phyloP scores from a whole-genome alignment of 2,888 invertebrate species.

The Dicyrtoma fusca region DNA sequence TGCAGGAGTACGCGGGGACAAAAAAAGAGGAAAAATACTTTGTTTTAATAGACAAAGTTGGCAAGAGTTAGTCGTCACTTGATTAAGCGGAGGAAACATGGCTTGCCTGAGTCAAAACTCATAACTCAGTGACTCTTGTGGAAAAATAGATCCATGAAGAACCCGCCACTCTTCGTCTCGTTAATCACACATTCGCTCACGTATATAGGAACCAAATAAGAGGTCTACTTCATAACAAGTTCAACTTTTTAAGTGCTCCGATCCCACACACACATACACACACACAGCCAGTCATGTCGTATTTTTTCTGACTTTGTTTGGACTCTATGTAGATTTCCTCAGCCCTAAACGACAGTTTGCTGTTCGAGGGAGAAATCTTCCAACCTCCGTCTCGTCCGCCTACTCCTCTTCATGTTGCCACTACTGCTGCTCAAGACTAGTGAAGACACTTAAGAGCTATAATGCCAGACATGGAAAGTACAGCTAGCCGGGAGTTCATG shows the following conservation, averaged over 20 bases:
- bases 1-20: conserved; percentile 2
- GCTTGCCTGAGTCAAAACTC: conserved; percentile 54
- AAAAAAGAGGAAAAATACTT: conserved; percentile 32
- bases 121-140: conserved; percentile 52
- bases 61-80: conserved; percentile 49
- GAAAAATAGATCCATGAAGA: conserved; percentile 34
- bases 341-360: not conserved
- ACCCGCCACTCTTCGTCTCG: conserved; percentile 34
- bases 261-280: conserved; percentile 15
- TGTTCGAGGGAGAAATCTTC: not conserved
- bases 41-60: conserved; percentile 55
- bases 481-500: no score
- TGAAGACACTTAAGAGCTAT: no score
- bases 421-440: no score
- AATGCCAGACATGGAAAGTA: no score
- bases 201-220: not conserved
- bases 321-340: not conserved
- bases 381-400: no score
- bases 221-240: conserved; percentile 33
- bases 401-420: no score
- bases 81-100: conserved; percentile 54
- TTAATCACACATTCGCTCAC: conserved; percentile 27
- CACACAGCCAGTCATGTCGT: not conserved
- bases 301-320: conserved; percentile 1
- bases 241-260: conserved; percentile 28